These are phyloP conservation scores for Sceloporus tristichus DNA, from an alignment of 2,113 vertebrate species.

Conservation along the genomic window DNA sequence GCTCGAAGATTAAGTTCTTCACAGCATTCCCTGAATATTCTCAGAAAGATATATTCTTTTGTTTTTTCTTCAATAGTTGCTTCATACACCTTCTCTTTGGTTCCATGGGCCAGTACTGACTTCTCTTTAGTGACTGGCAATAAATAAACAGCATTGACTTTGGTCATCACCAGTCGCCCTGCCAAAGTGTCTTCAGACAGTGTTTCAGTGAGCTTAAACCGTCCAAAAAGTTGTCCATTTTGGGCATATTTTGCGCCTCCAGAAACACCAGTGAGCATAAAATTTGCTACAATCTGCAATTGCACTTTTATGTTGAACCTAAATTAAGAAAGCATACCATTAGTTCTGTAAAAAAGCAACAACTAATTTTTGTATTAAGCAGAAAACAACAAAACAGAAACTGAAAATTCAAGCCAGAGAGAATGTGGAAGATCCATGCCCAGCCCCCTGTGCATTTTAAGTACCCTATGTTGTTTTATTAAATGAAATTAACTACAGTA, in stretches of 20 bases:
- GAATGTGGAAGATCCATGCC: background rate
- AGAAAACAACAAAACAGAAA: conserved; percentile 21
- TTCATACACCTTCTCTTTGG: conserved; percentile 98
- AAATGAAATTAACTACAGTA: background rate
- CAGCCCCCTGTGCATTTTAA: background rate
- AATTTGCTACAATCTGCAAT: conserved; percentile 96
- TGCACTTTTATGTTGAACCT: conserved; percentile 99
- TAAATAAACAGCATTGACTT: conserved; percentile 97
- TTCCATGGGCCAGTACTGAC: conserved; percentile 86
- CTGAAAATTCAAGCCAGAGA: background rate
- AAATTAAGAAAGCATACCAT: conserved; percentile 63
- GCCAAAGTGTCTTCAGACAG: conserved; percentile 98
- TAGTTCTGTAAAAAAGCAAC: conserved; percentile 28
- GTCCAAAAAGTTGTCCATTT: conserved; percentile 96
- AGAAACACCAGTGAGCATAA: conserved; percentile 98
- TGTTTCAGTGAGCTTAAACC: conserved; percentile 97
- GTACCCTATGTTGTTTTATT: background rate
- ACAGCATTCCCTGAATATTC: conserved; percentile 96
- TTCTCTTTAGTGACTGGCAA: conserved; percentile 91
- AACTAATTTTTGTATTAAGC: conserved; percentile 35
- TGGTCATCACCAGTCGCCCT: conserved; percentile 98
- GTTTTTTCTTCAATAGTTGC: conserved; percentile 98
- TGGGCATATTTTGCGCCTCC: conserved; percentile 98
- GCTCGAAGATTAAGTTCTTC: conserved; percentile 91
- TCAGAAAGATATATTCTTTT: conserved; percentile 98